phyloP scores from a whole-genome alignment of 2,888 invertebrate species.

The Thereva unica region DNA sequence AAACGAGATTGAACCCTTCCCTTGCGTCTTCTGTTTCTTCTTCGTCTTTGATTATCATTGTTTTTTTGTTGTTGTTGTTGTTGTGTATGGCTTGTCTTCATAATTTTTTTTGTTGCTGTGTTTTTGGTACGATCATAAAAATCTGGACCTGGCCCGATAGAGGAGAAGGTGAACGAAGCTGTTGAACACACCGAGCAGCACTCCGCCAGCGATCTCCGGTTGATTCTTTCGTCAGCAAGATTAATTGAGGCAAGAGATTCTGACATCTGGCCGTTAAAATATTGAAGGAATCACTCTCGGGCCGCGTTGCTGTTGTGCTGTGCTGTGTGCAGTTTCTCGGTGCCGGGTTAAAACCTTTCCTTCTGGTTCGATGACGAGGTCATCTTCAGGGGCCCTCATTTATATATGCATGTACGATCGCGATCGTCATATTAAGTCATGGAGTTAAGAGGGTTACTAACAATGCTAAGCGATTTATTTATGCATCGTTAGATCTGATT shows the following conservation, averaged over 20 bases:
- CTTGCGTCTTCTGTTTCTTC: neutral
- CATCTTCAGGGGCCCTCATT: constrained; percentile 18
- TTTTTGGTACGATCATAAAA: neutral
- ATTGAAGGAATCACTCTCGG: constrained; percentile 18
- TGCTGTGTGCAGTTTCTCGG: neutral
- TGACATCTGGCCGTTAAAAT: constrained; percentile 39
- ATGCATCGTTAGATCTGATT: constrained; percentile 47
- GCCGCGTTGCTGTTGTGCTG: neutral
- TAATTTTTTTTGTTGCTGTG: no score
- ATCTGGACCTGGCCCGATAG: constrained; percentile 4
- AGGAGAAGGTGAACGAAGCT: neutral
- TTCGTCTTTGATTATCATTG: no score
- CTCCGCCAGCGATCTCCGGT: neutral
- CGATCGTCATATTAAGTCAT: constrained; percentile 27
- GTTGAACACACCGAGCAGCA: no score
- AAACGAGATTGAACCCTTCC: constrained; percentile 19
- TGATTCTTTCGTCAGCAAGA: constrained; percentile 37
- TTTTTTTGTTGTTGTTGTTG: no score
- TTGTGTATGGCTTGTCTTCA: no score
- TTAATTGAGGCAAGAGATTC: constrained; percentile 39
- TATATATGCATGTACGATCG: constrained; percentile 10
- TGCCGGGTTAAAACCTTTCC: constrained; percentile 9
- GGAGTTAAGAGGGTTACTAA: constrained; percentile 24
- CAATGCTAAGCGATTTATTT: constrained; percentile 46
- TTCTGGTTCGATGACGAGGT: constrained; percentile 24